These are phyloP conservation scores for Leucopsar rothschildi DNA, from an alignment of 2,113 vertebrate species.

Conservation along the genomic window DNA sequence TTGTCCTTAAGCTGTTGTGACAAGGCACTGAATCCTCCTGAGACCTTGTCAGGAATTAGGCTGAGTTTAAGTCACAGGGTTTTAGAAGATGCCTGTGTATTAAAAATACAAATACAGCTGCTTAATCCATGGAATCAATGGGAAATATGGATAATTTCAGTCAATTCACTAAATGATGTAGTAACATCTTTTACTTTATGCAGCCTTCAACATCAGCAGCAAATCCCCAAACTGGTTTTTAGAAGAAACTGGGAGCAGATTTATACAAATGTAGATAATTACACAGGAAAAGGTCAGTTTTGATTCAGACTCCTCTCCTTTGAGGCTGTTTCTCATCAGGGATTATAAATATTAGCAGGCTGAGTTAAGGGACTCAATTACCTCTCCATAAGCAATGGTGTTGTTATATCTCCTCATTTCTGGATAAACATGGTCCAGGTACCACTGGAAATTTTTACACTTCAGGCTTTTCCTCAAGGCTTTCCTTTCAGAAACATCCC, in stretches of 20 bases:
- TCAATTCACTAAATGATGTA: neutral
- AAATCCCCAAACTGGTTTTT: neutral
- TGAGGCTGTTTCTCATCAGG: neutral
- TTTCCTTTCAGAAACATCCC: slow-evolving; percentile 89
- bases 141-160: neutral
- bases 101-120: neutral
- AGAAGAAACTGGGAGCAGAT: neutral
- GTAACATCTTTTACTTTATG: neutral
- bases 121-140: neutral
- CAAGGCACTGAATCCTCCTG: neutral
- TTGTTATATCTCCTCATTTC: slow-evolving; percentile 97
- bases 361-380: slow-evolving; percentile 64
- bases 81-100: neutral
- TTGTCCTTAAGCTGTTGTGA: slow-evolving; percentile 21
- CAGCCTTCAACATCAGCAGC: neutral
- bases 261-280: neutral
- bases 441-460: slow-evolving; percentile 97
- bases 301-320: neutral
- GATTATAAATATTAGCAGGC: neutral
- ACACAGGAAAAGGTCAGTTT: neutral
- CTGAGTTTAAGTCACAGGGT: neutral
- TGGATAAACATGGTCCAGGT: slow-evolving; percentile 96
- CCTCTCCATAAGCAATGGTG: slow-evolving; percentile 93
- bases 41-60: neutral
- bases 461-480: slow-evolving; percentile 86